Conservation (phyloP, 2,888 invertebrate species). For the Synanthedon tipuliformis region DNA sequence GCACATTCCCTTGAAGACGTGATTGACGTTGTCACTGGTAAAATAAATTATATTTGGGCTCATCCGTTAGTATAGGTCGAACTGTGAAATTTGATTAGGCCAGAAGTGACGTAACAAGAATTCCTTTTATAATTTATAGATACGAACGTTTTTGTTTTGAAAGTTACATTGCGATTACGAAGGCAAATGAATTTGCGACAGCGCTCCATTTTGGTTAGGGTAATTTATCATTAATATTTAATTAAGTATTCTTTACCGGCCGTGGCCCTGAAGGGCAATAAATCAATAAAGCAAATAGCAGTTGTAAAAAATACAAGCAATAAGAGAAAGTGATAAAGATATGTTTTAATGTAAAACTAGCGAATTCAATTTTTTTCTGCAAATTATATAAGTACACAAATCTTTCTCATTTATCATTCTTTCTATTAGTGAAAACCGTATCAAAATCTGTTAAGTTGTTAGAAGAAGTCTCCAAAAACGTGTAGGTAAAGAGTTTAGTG, state of each 20-base stretch:
- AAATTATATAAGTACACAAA: too few relatives aligned
- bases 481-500: too few relatives aligned
- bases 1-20: constrained; percentile 23
- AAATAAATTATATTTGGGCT: constrained; percentile 29
- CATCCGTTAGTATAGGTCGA: constrained; percentile 27
- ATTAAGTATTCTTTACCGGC: not conserved
- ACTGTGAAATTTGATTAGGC: constrained; percentile 42
- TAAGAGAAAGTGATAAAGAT: too few relatives aligned
- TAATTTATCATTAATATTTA: not conserved
- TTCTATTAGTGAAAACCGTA: too few relatives aligned
- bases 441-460: too few relatives aligned
- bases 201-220: constrained; percentile 3
- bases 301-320: not conserved
- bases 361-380: too few relatives aligned
- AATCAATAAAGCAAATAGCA: not conserved
- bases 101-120: constrained; percentile 27
- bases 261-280: not conserved
- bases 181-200: constrained; percentile 12
- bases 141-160: not conserved
- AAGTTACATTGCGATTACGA: constrained; percentile 6
- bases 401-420: too few relatives aligned
- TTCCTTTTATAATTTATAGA: constrained; percentile 10
- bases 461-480: too few relatives aligned
- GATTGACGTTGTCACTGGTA: constrained; percentile 39
- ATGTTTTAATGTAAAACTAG: too few relatives aligned